Conservation (phyloP, 2,113 vertebrate genomes). For the Cyprichromis sp. region DNA sequence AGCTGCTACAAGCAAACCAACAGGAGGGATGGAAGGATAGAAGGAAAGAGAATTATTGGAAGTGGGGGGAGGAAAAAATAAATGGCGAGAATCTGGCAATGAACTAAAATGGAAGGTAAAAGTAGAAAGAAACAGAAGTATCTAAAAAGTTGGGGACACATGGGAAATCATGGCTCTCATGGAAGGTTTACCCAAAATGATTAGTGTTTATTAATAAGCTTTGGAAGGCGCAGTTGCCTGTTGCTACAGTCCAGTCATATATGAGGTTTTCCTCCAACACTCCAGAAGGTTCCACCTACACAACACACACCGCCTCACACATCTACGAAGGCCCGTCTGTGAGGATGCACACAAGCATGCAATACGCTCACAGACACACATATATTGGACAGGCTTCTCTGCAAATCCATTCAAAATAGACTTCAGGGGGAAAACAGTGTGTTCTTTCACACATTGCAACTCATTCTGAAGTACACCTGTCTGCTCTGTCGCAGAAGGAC, state of each 20-base stretch:
- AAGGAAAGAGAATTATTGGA: not conserved
- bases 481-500: not conserved
- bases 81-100: not conserved
- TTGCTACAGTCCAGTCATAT: slow-evolving; percentile 13
- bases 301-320: slow-evolving; percentile 50
- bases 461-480: slow-evolving; percentile 16
- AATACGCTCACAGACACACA: not conserved
- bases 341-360: not conserved
- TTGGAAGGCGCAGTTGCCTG: not conserved
- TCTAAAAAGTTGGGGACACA: not conserved
- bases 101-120: not conserved
- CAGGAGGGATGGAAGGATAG: not conserved
- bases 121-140: not conserved
- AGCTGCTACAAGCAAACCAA: not conserved
- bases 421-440: slow-evolving; percentile 32
- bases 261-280: slow-evolving; percentile 58
- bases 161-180: not conserved
- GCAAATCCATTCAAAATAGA: slow-evolving; percentile 38
- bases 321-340: slow-evolving; percentile 27
- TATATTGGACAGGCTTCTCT: not conserved
- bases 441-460: slow-evolving; percentile 54
- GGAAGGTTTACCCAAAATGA: not conserved
- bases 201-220: slow-evolving; percentile 7
- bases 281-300: slow-evolving; percentile 69
- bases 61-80: not conserved